phyloP scores from a whole-genome alignment of 2,113 vertebrate genomes.

The Indicator indicator region DNA sequence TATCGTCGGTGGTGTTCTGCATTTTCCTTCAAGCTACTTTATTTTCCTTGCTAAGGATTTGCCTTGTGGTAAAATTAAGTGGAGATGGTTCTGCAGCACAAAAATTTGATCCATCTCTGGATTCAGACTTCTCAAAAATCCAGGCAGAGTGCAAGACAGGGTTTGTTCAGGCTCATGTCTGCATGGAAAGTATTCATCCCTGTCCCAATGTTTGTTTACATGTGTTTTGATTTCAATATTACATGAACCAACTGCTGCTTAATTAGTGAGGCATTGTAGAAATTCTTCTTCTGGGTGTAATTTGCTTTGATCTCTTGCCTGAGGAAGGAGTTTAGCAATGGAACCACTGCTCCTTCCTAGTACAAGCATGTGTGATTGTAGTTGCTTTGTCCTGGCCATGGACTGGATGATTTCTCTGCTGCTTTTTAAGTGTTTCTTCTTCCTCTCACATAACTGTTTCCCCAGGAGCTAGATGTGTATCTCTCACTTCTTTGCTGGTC shows the following conservation, averaged over 20 bases:
- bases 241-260: slow-evolving; percentile 39
- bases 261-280: slow-evolving; percentile 48
- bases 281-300: slow-evolving; percentile 59
- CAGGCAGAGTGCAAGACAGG: background rate
- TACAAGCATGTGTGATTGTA: background rate
- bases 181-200: slow-evolving; percentile 33
- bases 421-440: background rate
- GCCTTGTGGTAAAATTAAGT: background rate
- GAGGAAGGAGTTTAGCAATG: slow-evolving; percentile 47
- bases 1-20: background rate
- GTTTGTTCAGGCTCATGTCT: slow-evolving; percentile 37
- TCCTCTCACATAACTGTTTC: background rate
- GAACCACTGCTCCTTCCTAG: slow-evolving; percentile 24
- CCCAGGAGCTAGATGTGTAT: background rate
- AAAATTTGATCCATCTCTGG: background rate
- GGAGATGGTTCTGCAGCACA: background rate
- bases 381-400: slow-evolving; percentile 2
- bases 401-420: background rate
- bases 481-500: background rate
- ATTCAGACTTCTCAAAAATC: background rate
- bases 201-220: slow-evolving; percentile 47
- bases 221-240: slow-evolving; percentile 49
- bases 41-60: background rate
- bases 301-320: slow-evolving; percentile 61
- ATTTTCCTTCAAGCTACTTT: background rate